Conservation (phyloP, 2,797 vertebrate genomes). For the Philypnodon macrostomus region DNA sequence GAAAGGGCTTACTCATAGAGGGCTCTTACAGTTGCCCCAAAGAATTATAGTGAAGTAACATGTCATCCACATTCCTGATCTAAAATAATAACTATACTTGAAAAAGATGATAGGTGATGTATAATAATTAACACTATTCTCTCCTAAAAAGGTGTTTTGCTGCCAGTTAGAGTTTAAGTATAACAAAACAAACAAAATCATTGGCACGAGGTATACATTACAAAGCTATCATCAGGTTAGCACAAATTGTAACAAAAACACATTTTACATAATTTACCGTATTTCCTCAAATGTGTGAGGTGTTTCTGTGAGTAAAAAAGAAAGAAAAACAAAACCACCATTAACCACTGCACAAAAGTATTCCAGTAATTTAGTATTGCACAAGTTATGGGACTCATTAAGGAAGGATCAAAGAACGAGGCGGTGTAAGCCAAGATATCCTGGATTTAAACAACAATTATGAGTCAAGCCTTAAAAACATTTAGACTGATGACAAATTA, state of each 20-base stretch:
- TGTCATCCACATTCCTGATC: constrained; percentile 6
- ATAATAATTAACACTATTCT: constrained; percentile 1
- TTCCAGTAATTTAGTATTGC: constrained; percentile 16
- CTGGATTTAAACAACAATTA: constrained; percentile 5
- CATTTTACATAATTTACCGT: background rate
- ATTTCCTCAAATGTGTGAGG: background rate
- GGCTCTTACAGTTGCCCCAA: constrained; percentile 4
- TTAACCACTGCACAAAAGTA: constrained; percentile 9
- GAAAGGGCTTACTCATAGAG: constrained; percentile 2
- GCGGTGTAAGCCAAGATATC: constrained; percentile 3
- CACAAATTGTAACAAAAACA: constrained; percentile 2
- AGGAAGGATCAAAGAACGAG: constrained; percentile 3
- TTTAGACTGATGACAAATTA: constrained; percentile 10
- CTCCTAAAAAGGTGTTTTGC: constrained; percentile 8
- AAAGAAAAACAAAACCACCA: background rate
- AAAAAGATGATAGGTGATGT: constrained; percentile 4
- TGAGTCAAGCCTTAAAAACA: constrained; percentile 11
- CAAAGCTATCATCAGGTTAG: background rate
- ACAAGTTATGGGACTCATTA: constrained; percentile 15
- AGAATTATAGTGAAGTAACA: constrained; percentile 5
- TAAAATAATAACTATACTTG: constrained; percentile 14
- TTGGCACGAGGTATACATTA: background rate
- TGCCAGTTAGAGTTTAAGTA: background rate
- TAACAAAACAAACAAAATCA: background rate
- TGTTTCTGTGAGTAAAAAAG: background rate